Base-by-base conservation (phyloP, 2,888 invertebrate genomes). In the Drosophila multiciliata region DNA sequence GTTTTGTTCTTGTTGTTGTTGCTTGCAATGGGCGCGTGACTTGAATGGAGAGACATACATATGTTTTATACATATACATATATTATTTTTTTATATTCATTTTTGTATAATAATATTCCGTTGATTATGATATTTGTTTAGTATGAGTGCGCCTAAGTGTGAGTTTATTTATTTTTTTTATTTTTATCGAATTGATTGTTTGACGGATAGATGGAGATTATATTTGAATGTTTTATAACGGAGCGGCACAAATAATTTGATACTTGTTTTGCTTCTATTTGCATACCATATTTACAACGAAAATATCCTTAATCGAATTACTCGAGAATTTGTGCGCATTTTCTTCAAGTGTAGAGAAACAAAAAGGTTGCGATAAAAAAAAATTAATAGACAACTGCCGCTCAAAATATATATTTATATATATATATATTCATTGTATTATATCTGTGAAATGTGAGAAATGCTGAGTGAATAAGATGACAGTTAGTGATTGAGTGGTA, bases 291-390 rank as follows among this genome's bases (percentile, higher is more conserved):
- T 86, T 78, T 86, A 89, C 87, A 84, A 78, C 65, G 57, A 67
- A 75, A 81, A 70, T 42, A 53, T 63, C 7, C 35, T 40, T 48
- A 48, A 42, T 38, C 40, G 40, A 75, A 61, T 75, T 69, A 33
- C 64, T 76, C 54, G 26, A 64, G 73, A 83, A 80, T 36, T 85
- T 85, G 84, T 85, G 84, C 84, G 84, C 87, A 75, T 89, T 89
- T 35, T 45, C 60, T 65, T 63, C 54, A 73, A 70, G 29, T 58
- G 36, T 48, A 48, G n/a, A 35, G 64, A 64, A 48, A 50, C 48
- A 48, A 35, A 72, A 33, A 45, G n/a, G 17, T 45, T 54, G 48
- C 45, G 32, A 49, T 42, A 64, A 29, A 45, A 42, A 50, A 49
- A 36, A 23, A 50, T 63, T 33, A 2, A 23, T 61, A 63, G 36